Evolutionary conservation across 1,140 invertebrate genomes (phyloP), one percentile per base, ranked within the genome.

Genomic region (Leptopilina clavipes): DNA sequence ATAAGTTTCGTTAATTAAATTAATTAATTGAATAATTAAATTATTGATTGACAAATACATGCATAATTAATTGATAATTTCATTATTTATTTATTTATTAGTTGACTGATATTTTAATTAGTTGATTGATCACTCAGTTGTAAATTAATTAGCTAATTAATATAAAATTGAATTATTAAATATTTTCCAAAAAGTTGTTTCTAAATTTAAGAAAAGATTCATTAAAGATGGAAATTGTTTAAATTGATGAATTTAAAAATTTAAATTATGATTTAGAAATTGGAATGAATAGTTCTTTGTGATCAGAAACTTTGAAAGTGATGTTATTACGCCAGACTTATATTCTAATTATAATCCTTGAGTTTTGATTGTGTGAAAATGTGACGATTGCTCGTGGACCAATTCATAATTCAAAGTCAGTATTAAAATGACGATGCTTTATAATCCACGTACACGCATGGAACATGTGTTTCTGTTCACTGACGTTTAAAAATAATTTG

Each of bases 381-480:
- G 25, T 59, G 54, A 54, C 52, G 52, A 54, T 59, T 45, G 44
- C 44, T 59, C 19, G 59, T 65, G 59, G 22, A 31, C 59, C 25
- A 65, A 65, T 31, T 65, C 59, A 65, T 65, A 65, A 65, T 65
- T 65, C 59, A 65, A 31, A 31, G 59, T 65, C 59, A 65, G 22
- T 31, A 65, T 65, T 65, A 65, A 31, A 31, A 65, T 65, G 19
- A 65, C 25, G 19, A 65, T 25, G 59, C 25, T 7, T 7, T 65
- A 25, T 65, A 31, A 31, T 31, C 17, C 48, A 54, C 19, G 9
- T 19, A 40, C 37, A 40, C 48, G 7, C 48, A 17, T 8, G 17
- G 3, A 52, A 52, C 25, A 31, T 37, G 59, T 31, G 59, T 65
- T 65, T 65, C 12, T 25, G 12, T 12, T 31, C 22, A 22, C 25